A percentile compares a stretch with the other conserved stretches of the same genome.
phyloP scores from a whole-genome alignment of 2,113 vertebrate species.

The Gavia stellata region DNA sequence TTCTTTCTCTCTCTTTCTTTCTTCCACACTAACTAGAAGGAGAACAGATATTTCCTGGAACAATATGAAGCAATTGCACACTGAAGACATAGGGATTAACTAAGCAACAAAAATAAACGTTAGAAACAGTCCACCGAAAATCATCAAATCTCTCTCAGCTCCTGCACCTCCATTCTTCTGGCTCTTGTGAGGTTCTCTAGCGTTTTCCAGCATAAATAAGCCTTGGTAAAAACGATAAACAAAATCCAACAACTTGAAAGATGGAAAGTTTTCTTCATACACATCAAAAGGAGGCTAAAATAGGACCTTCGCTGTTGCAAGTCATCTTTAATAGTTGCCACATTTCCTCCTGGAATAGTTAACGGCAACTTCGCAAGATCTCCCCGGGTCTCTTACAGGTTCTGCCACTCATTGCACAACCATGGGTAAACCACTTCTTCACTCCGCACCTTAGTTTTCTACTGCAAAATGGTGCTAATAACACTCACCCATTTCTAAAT shows the following conservation, averaged over 20 bases:
- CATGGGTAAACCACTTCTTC: neutral
- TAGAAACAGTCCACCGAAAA: neutral
- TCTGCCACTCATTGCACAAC: neutral
- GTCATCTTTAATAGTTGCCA: neutral
- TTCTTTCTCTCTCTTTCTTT: neutral
- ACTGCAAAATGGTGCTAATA: neutral
- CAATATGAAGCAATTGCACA: neutral
- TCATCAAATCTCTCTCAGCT: neutral
- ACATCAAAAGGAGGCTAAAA: neutral
- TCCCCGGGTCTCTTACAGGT: neutral
- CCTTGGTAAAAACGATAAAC: neutral
- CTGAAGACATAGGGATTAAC: neutral
- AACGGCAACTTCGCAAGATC: neutral
- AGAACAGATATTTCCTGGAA: neutral
- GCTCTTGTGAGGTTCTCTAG: neutral
- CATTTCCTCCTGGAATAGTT: neutral
- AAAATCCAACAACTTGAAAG: neutral
- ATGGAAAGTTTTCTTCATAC: neutral
- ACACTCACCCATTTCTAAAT: neutral
- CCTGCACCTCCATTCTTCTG: neutral
- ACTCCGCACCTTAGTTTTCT: neutral
- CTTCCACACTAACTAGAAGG: neutral
- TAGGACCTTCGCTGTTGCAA: neutral
- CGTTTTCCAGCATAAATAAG: neutral
- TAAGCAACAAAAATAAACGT: neutral